Conservation (phyloP, 1,140 invertebrate species). For the Gryon sp. region DNA sequence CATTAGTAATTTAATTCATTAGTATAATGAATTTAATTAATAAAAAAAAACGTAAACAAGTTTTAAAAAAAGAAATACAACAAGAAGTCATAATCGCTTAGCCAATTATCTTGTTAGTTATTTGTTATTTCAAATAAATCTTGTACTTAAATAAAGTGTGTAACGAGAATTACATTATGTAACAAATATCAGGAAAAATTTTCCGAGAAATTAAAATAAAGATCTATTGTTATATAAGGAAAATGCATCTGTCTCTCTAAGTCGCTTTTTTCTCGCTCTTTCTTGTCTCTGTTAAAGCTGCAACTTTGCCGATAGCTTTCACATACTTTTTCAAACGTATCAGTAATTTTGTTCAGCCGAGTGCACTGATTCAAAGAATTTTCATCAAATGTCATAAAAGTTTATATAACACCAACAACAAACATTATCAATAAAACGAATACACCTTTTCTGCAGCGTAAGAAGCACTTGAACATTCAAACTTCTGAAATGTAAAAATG, state of each 20-base stretch:
- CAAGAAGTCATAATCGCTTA: too few relatives aligned
- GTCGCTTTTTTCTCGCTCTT: too few relatives aligned
- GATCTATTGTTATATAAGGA: conserved; percentile 16
- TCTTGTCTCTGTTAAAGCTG: conserved; percentile 28
- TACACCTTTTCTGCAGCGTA: conserved; percentile 6
- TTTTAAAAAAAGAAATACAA: too few relatives aligned
- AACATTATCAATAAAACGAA: conserved; percentile 15
- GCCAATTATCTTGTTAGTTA: too few relatives aligned
- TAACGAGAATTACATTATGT: not conserved
- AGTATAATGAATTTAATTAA: too few relatives aligned
- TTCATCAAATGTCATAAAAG: conserved; percentile 33
- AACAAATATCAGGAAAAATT: conserved; percentile 6
- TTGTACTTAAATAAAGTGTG: too few relatives aligned
- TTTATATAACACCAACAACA: conserved; percentile 31
- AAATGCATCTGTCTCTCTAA: too few relatives aligned
- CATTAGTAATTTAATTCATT: too few relatives aligned
- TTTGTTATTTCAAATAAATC: too few relatives aligned
- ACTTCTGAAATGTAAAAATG: too few relatives aligned
- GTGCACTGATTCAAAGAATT: conserved; percentile 46
- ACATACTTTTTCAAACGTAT: conserved; percentile 39
- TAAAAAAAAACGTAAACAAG: too few relatives aligned
- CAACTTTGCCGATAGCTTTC: conserved; percentile 30
- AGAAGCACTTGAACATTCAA: too few relatives aligned
- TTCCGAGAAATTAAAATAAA: conserved; percentile 20
- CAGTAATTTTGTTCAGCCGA: conserved; percentile 30